Percentiles rank a stretch among this genome's conserved stretches.
These are phyloP conservation scores for Palythoa heliodiscus DNA, from an alignment of 92 coral and sea anemone genomes.

Conservation along the genomic window DNA sequence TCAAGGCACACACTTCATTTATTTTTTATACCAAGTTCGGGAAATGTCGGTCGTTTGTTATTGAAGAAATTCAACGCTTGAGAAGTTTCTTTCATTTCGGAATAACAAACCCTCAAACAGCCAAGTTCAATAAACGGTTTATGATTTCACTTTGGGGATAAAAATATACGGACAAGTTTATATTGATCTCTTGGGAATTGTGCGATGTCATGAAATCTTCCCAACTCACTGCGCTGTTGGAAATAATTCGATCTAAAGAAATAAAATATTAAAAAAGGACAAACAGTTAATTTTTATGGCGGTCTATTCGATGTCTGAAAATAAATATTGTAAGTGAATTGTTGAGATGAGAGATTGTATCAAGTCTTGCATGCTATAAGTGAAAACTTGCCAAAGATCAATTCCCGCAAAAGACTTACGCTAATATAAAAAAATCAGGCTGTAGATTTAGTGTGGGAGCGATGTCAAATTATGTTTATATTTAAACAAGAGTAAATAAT, in stretches of 20 bases:
- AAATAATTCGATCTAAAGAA: slow-evolving; percentile 44
- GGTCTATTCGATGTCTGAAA: slow-evolving; percentile 39
- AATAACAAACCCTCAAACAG: slow-evolving; percentile 14
- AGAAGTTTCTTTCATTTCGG: slow-evolving; percentile 36
- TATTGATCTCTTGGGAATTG: slow-evolving; percentile 39
- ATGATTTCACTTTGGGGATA: slow-evolving; percentile 46
- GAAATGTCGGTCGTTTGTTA: slow-evolving; percentile 28
- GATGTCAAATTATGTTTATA: slow-evolving; percentile 36
- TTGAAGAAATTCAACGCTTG: slow-evolving; percentile 23
- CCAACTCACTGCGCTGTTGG: slow-evolving; percentile 14
- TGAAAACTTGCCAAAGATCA: slow-evolving; percentile 27
- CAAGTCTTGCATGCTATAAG: slow-evolving; percentile 13
- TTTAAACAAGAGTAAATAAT: slow-evolving; percentile 27
- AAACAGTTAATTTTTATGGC: slow-evolving; percentile 45
- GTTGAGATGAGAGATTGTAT: slow-evolving; percentile 41
- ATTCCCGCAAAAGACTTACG: slow-evolving; percentile 18
- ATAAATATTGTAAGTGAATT: slow-evolving; percentile 37
- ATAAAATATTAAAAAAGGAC: slow-evolving; percentile 47
- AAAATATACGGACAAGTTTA: slow-evolving; percentile 38
- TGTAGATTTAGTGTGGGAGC: slow-evolving; percentile 18
- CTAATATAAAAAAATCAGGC: slow-evolving; percentile 18
- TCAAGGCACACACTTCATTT: slow-evolving; percentile 36
- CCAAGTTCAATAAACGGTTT: slow-evolving; percentile 20
- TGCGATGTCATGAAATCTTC: slow-evolving; percentile 37
- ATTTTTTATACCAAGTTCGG: slow-evolving; percentile 48